Percentiles rank a stretch among this genome's conserved stretches.
Conservation (phyloP, 2,888 invertebrate species). For the Sarcophaga variegata region DNA sequence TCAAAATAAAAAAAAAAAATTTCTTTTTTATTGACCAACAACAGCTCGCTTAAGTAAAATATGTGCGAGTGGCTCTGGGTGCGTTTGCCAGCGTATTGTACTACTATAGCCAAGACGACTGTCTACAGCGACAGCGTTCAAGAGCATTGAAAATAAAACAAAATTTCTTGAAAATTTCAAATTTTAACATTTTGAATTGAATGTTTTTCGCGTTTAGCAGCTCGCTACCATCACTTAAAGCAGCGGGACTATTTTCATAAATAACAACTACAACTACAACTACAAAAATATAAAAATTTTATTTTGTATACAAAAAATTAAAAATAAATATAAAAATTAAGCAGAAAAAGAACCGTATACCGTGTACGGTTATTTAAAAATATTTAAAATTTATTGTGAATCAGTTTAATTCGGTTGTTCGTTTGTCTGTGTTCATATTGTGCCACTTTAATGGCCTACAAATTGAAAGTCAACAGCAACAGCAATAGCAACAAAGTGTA, state of each 20-base stretch:
- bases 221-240: neutral
- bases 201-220: constrained; percentile 11
- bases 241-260: constrained; percentile 10
- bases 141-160: constrained; percentile 8
- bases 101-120: neutral
- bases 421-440: constrained; percentile 30
- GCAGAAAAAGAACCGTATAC: neutral
- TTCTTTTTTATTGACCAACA: neutral
- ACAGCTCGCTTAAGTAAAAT: neutral
- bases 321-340: neutral
- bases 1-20: no score
- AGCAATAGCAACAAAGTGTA: constrained; percentile 32
- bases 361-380: constrained; percentile 10
- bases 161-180: constrained; percentile 3
- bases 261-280: neutral
- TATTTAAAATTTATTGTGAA: constrained; percentile 45
- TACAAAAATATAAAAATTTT: neutral
- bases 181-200: constrained; percentile 31
- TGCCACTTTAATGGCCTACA: constrained; percentile 57
- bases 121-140: constrained; percentile 10
- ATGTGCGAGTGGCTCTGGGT: constrained; percentile 6
- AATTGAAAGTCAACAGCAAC: constrained; percentile 36
- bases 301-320: neutral
- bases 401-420: constrained; percentile 50
- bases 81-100: neutral